Evolutionary conservation across 53 echinoderm and acorn worm genomes (phyloP).

Genomic region (Stichopus horrens): DNA sequence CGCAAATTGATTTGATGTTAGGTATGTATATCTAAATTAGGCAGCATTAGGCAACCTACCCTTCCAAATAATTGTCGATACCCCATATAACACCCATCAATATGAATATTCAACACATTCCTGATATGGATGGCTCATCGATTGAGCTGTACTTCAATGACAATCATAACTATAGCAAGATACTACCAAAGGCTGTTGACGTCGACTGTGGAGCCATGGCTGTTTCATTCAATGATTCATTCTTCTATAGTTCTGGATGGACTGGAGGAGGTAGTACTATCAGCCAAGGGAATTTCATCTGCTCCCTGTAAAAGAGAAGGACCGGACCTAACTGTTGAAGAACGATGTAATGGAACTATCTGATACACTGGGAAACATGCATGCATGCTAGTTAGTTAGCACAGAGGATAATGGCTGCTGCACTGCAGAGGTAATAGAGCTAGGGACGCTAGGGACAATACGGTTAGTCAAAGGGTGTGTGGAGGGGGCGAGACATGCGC

Average conservation of each 20-base stretch:
- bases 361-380: conserved; percentile 63
- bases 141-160: background rate
- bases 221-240: background rate
- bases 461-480: conserved; percentile 45
- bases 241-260: conserved; percentile 46
- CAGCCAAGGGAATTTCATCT: conserved; percentile 49
- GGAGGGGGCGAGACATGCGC: background rate
- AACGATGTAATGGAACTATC: conserved; percentile 56
- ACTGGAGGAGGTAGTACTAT: conserved; percentile 55
- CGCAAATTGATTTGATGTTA: conserved; percentile 16
- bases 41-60: conserved; percentile 35
- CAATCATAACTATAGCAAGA: background rate
- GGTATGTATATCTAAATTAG: conserved; percentile 19
- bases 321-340: conserved; percentile 66
- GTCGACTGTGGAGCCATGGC: conserved; percentile 12
- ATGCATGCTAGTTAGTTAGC: conserved; percentile 62
- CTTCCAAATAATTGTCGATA: conserved; percentile 27
- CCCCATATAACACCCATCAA: conserved; percentile 15
- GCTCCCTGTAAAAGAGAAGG: conserved; percentile 78
- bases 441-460: conserved; percentile 72
- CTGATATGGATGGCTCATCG: background rate
- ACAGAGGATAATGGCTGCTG: conserved; percentile 74
- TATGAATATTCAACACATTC: conserved; percentile 23
- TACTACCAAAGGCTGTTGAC: background rate
- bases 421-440: conserved; percentile 56